Conservation (phyloP, 92 coral and sea anemone species). For the Heliopora coerulea region DNA sequence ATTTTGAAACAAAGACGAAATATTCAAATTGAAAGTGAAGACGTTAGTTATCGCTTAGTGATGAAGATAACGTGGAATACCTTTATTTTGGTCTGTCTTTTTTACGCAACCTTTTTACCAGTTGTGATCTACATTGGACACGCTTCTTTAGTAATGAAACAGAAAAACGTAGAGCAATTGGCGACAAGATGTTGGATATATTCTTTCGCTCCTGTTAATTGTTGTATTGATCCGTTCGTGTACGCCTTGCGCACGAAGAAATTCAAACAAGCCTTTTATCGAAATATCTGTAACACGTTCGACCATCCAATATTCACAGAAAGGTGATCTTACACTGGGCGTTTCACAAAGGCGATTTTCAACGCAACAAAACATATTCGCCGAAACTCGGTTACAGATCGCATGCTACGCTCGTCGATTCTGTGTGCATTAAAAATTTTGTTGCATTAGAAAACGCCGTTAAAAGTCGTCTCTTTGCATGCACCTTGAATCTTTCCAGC, state of each 20-base stretch:
- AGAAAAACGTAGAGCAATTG: neutral
- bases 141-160: neutral
- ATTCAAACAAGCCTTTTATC: constrained; percentile 19
- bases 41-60: neutral
- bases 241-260: constrained; percentile 17
- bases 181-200: constrained; percentile 29
- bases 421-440: too few species aligned
- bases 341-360: too few species aligned
- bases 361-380: too few species aligned
- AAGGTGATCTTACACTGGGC: too few species aligned
- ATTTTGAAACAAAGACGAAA: neutral
- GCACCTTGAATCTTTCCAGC: too few species aligned
- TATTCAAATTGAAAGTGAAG: neutral
- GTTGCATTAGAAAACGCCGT: too few species aligned
- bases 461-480: too few species aligned
- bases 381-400: too few species aligned
- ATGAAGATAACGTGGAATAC: neutral
- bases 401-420: too few species aligned
- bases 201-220: constrained; percentile 7
- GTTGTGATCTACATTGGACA: neutral
- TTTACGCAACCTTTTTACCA: constrained; percentile 4
- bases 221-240: constrained; percentile 33
- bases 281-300: neutral
- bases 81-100: neutral
- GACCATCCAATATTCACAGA: too few species aligned